phyloP scores from a whole-genome alignment of 2,797 vertebrate species.

The Molossus molossus region DNA sequence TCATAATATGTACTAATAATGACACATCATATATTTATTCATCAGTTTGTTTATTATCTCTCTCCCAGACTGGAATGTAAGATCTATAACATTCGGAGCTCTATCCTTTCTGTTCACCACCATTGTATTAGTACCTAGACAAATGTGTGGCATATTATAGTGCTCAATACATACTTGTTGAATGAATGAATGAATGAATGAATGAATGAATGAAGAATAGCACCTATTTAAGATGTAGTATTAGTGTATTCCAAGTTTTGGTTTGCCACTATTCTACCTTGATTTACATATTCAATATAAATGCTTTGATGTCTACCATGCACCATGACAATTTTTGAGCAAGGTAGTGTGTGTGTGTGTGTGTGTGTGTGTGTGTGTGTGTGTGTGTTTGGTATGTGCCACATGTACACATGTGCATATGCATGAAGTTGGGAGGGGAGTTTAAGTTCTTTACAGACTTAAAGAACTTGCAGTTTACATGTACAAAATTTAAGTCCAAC shows the following conservation, averaged over 20 bases:
- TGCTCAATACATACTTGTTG: neutral
- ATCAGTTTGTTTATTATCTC: neutral
- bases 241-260: neutral
- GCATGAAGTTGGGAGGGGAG: neutral
- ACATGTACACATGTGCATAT: neutral
- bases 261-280: neutral
- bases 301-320: neutral
- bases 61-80: neutral
- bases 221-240: neutral
- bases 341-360: neutral
- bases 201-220: neutral
- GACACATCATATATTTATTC: neutral
- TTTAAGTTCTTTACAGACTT: neutral
- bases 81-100: neutral
- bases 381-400: too few relatives aligned
- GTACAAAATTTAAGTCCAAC: neutral
- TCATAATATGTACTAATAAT: neutral
- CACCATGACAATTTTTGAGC: neutral
- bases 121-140: neutral
- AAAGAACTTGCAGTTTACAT: neutral
- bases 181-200: conserved; percentile 16
- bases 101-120: neutral
- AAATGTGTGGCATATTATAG: neutral
- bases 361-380: neutral
- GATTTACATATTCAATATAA: conserved; percentile 19